phyloP scores from a whole-genome alignment of 2,797 vertebrate species.

The Buceros bicornis region DNA sequence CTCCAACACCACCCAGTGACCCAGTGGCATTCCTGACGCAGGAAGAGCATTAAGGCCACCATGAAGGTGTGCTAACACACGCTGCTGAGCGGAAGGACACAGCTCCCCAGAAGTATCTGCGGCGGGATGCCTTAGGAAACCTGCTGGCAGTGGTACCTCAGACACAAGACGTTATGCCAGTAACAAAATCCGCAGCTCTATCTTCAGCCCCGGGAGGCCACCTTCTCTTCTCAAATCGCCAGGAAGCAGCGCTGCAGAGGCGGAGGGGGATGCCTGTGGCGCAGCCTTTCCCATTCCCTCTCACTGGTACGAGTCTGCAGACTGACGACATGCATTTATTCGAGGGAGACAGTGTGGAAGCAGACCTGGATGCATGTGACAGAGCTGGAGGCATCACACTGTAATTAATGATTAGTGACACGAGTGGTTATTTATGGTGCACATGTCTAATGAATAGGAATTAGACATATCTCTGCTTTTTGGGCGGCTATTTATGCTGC shows the following conservation, averaged over 20 bases:
- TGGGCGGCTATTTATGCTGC: neutral
- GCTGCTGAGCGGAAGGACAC: neutral
- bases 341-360: neutral
- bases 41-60: neutral
- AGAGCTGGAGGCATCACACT: conserved; percentile 5
- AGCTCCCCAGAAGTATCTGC: neutral
- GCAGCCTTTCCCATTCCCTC: neutral
- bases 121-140: neutral
- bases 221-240: neutral
- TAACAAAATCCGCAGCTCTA: neutral
- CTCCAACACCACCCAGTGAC: neutral
- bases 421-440: neutral
- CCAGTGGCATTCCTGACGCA: conserved; percentile 24
- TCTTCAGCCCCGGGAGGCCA: neutral
- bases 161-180: neutral
- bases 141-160: neutral
- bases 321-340: neutral
- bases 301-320: neutral
- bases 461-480: neutral
- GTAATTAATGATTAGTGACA: conserved; percentile 17
- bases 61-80: neutral
- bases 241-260: neutral
- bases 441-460: neutral
- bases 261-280: neutral
- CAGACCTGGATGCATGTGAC: neutral